phyloP scores from a whole-genome alignment of 2,113 vertebrate species.

The Alosa alosa region DNA sequence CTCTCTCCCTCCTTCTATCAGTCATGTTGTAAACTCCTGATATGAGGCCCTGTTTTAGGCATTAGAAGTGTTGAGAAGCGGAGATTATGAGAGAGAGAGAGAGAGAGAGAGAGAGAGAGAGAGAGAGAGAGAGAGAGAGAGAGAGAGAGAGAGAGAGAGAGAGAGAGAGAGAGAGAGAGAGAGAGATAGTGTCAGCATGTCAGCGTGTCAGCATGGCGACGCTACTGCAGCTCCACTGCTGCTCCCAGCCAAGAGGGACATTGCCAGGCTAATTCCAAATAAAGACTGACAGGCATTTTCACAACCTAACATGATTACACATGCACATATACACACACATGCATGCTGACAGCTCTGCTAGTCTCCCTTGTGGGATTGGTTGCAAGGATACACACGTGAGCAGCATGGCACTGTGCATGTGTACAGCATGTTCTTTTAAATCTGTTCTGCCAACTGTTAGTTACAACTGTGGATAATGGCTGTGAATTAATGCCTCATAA shows the following conservation, averaged over 20 bases:
- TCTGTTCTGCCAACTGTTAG: not conserved
- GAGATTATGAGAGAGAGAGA: not conserved
- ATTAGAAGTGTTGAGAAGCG: not conserved
- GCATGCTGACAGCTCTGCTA: not conserved
- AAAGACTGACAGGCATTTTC: not conserved
- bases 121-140: too few relatives aligned
- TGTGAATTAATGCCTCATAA: not conserved
- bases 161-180: slow-evolving; percentile 21
- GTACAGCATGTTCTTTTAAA: not conserved
- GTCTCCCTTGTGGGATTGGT: not conserved
- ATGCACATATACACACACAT: not conserved
- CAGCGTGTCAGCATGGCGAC: slow-evolving; percentile 28
- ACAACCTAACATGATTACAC: not conserved
- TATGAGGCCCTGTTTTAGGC: not conserved
- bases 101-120: not conserved
- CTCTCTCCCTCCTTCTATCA: not conserved
- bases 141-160: too few relatives aligned
- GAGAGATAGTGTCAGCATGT: too few relatives aligned
- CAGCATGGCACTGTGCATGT: not conserved
- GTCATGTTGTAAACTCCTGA: not conserved
- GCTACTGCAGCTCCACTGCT: slow-evolving; percentile 18
- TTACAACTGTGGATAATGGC: not conserved
- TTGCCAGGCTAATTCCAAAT: not conserved
- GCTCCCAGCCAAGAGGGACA: not conserved
- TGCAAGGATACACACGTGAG: not conserved